Evolutionary conservation across 1,140 invertebrate species (phyloP).

Genomic region (Drosophila orosa): DNA sequence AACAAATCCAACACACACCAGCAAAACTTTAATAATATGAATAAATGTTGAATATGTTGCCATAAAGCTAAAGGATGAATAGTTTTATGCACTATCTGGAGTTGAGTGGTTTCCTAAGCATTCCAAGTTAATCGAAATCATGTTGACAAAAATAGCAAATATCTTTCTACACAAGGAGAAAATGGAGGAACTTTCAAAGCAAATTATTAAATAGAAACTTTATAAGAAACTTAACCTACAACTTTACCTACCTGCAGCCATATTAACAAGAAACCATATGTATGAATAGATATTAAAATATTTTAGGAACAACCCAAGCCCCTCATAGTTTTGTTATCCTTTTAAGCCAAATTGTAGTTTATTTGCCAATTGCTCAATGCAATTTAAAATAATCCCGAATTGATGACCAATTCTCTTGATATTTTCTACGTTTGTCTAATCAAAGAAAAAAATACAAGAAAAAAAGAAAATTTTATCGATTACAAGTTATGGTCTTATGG

Average conservation of each 20-base stretch:
- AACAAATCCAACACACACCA: background rate
- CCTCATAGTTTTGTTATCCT: background rate
- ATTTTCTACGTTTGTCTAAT: constrained; percentile 1
- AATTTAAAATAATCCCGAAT: constrained; percentile 4
- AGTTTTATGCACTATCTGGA: constrained; percentile 4
- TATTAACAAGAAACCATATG: background rate
- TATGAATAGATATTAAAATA: too few relatives aligned
- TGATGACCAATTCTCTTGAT: constrained; percentile 18
- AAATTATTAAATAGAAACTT: background rate
- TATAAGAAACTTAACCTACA: too few relatives aligned
- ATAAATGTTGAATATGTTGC: constrained; percentile 17
- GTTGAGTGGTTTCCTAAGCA: background rate
- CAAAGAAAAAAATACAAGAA: background rate
- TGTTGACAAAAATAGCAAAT: constrained; percentile 18
- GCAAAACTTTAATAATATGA: constrained; percentile 52
- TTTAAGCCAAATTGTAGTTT: background rate
- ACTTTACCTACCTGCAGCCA: too few relatives aligned
- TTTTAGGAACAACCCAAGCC: too few relatives aligned
- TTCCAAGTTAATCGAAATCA: constrained; percentile 9
- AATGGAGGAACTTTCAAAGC: background rate
- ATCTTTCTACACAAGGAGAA: background rate
- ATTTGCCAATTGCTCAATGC: background rate
- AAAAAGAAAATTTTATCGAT: constrained; percentile 22
- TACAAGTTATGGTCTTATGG: constrained; percentile 47
- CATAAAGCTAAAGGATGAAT: constrained; percentile 1